Base-by-base conservation (phyloP, 2,888 invertebrate genomes). In the Pristionchus entomophagus region DNA sequence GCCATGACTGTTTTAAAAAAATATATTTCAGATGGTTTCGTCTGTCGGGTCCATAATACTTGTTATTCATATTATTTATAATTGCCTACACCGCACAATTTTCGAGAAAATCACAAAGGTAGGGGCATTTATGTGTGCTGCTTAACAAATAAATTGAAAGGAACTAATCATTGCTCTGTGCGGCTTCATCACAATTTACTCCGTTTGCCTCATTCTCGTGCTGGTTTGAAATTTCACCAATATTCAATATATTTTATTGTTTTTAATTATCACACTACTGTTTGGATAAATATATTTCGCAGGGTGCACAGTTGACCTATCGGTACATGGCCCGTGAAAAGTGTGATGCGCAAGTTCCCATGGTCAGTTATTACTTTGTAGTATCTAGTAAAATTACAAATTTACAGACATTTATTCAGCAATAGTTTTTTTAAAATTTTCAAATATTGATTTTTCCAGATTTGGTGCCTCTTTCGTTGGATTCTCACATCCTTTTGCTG, bases 81-180 rank as follows among this genome's bases (percentile, higher is more conserved):
- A 14, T 10, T 73, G 41, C n/a, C 41, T 41, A 3, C 35, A 73
- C 6, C 22, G 41, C 2, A 73, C 69, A n/a, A 73, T 73, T 8
- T 73, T 73, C 6, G 69, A 73, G n/a, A 73, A n/a, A 2, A 19
- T 73, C n/a, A 73, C 69, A n/a, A 73, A 73, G 69, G 69, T 73
- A 29, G 45, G 14, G 45, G 14, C 14, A 45, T 45, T 45, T 45
- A 6, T 14, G 14, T 45, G 14, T 45, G 14, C 14, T 45, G 6
- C 45, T 14, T 10, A 14, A 45, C 8, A 14, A 14, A 45, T 10
- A 45, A 53, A 53, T 10, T 53, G 12, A 22, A 22, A 53, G 73
- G 73, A 73, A 14, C 45, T 73, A 0, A 73, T 73, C 6, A 26
- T 73, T 14, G 8, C 38, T 26, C 14, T 73, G 3, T 73, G 45